phyloP scores from a whole-genome alignment of 2,797 vertebrate genomes.

The Halcyon smyrnensis region DNA sequence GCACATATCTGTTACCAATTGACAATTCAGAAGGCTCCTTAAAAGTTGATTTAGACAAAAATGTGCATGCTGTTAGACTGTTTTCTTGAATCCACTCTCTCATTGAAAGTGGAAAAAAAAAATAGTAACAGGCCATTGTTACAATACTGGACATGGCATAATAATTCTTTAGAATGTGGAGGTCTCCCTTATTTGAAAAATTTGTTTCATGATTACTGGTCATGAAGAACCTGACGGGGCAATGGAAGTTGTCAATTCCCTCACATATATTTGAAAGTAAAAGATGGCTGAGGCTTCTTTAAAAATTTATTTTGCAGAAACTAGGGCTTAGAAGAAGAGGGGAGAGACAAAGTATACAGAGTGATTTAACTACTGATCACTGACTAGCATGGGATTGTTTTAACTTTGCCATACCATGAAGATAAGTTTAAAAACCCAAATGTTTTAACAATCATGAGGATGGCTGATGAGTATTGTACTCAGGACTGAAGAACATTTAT shows the following conservation, averaged over 20 bases:
- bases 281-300: background rate
- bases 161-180: background rate
- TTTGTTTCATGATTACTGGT: background rate
- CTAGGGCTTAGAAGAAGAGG: background rate
- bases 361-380: background rate
- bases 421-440: background rate
- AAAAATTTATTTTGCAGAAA: background rate
- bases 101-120: background rate
- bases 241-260: background rate
- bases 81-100: background rate
- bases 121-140: background rate
- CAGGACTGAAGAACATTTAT: background rate
- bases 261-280: background rate
- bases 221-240: background rate
- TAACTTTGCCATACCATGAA: background rate
- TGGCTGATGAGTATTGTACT: background rate
- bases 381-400: background rate
- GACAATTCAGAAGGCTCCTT: background rate
- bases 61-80: background rate
- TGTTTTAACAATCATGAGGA: background rate
- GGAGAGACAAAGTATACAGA: background rate
- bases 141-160: background rate
- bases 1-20: rapidly evolving
- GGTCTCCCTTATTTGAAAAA: background rate
- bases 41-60: background rate